Base-by-base conservation (phyloP, 2,797 vertebrate genomes). In the Molossus molossus region DNA sequence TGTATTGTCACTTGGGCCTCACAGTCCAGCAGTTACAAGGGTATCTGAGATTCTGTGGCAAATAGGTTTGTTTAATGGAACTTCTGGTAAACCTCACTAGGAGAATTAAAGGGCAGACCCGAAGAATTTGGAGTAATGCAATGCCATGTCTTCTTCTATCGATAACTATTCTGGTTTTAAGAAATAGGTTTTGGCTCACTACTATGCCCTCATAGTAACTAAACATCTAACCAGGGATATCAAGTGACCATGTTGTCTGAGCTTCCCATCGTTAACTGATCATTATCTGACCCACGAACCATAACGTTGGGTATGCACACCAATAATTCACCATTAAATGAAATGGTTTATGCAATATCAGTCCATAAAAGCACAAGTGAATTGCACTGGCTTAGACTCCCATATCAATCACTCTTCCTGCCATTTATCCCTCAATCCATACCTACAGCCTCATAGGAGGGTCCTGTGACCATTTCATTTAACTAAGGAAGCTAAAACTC, bases 401-500 rank as follows among this genome's bases (percentile, higher is more conserved):
- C 21, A 21, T 2, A 17, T 29, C n/a, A 72, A 27, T 8, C 11
- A 53, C 18, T 90, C 27, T 27, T 45, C 6, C 18, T 40, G 5
- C 55, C 14, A 9, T 90, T 72, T 72, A 70, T 20, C 12, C 14
- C 23, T 83, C 55, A 73, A 2, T 37, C 3, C 53, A 23, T 18
- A 37, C 33, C 60, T 50, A 60, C 21, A 90, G 23, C 21, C 40
- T 77, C 17, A 4, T 14, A 40, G n/a, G 87, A 60, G 48, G 55
- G 77, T 77, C 21, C 25, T 37, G 21, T 85, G 80, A 86, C 29
- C 48, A 11, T 65, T 6, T 65, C 55, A 18, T 70, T 4, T 70
- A n/a, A 70, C 18, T 25, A 3, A 95, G 40, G 73, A 91, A 94
- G 25, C 62, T 27, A 57, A 93, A 87, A 85, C 21, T 91, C 37